A percentile compares a stretch with the other conserved stretches of the same genome.
Conservation (phyloP, 92 coral and sea anemone species). For the Anthopleura xanthogrammica region DNA sequence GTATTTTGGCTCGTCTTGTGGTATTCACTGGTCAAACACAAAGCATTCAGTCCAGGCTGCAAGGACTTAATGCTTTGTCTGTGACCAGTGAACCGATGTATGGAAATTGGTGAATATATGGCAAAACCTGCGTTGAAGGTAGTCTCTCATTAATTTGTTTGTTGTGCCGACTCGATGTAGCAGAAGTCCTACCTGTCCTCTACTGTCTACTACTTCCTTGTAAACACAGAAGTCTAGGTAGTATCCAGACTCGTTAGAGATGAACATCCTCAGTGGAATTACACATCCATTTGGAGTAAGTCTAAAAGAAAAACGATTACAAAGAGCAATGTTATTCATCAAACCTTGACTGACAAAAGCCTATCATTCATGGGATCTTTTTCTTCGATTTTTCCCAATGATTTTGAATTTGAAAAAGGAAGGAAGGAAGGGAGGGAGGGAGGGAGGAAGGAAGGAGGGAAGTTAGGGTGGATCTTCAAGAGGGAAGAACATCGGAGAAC, state of each 20-base stretch:
- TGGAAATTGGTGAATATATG: too few relatives aligned
- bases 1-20: background rate
- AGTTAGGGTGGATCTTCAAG: too few relatives aligned
- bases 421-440: too few relatives aligned
- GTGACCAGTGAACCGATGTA: too few relatives aligned
- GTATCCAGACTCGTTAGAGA: constrained; percentile 97
- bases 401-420: background rate
- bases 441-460: too few relatives aligned
- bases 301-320: constrained; percentile 28
- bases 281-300: constrained; percentile 84
- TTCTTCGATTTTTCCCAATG: too few relatives aligned
- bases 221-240: constrained; percentile 87
- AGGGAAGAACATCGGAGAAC: too few relatives aligned
- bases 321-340: background rate
- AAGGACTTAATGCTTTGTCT: too few relatives aligned
- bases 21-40: background rate
- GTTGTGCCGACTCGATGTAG: too few relatives aligned
- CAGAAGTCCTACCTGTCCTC: constrained; percentile 70
- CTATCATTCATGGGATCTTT: background rate
- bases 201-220: constrained; percentile 76
- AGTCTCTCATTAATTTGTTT: too few relatives aligned
- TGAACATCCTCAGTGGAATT: constrained; percentile 86
- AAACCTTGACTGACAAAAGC: background rate
- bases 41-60: too few relatives aligned
- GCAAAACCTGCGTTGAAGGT: too few relatives aligned